These are phyloP conservation scores for Manis pentadactyla DNA, from an alignment of 2,797 vertebrate species.

Conservation along the genomic window DNA sequence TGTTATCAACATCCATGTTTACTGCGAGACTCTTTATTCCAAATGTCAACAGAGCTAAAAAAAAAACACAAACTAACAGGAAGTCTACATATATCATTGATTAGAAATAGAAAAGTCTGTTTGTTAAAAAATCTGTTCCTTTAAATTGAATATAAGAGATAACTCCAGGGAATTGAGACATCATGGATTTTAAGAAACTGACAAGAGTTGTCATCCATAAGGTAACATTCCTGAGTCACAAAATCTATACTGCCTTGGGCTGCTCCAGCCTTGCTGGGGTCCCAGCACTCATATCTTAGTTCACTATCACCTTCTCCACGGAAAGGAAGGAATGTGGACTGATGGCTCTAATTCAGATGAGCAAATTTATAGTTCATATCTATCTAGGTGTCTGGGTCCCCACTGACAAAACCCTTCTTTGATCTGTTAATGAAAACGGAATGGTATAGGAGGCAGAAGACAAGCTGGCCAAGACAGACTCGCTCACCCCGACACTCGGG, in stretches of 20 bases:
- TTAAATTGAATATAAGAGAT: neutral
- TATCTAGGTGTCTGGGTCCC: neutral
- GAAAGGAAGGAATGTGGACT: neutral
- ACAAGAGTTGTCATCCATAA: neutral
- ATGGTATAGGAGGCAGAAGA: neutral
- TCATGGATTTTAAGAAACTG: neutral
- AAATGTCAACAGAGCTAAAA: neutral
- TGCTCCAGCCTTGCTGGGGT: neutral
- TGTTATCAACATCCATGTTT: neutral
- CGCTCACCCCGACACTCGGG: constrained; percentile 92
- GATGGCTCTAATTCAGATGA: neutral
- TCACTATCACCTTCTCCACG: neutral
- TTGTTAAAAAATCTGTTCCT: neutral
- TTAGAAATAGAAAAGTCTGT: neutral
- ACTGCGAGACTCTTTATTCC: neutral
- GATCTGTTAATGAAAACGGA: neutral
- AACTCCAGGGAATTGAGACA: neutral
- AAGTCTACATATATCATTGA: neutral
- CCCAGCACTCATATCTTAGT: neutral
- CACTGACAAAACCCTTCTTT: neutral
- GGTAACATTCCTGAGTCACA: neutral
- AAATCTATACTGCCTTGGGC: neutral
- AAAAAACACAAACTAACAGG: neutral
- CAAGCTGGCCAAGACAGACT: neutral
- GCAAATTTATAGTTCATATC: neutral